Evolutionary conservation across 2,797 vertebrate species (phyloP).

Genomic region (Okamejei kenojei): DNA sequence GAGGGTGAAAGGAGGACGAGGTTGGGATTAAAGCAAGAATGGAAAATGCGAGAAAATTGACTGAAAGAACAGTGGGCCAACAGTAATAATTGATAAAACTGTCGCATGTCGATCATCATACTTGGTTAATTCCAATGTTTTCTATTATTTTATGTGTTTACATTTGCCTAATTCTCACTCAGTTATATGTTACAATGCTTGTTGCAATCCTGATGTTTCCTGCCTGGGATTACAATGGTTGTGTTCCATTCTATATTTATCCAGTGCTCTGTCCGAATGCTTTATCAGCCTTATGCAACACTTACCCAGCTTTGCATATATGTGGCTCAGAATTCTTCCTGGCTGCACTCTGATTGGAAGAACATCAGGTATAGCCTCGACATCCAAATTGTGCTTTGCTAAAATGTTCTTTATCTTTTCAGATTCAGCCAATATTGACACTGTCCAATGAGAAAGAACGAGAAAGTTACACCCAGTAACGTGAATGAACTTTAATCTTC

Average conservation of each 20-base stretch:
- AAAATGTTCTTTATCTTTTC: constrained; percentile 74
- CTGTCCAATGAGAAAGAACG: constrained; percentile 54
- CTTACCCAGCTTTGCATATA: constrained; percentile 88
- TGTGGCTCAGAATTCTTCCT: constrained; percentile 88
- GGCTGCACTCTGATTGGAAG: constrained; percentile 81
- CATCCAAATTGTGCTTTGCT: constrained; percentile 64
- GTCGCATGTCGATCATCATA: not conserved
- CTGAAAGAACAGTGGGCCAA: not conserved
- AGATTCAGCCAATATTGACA: constrained; percentile 84
- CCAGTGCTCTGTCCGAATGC: not conserved
- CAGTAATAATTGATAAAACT: not conserved
- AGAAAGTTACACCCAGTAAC: not conserved
- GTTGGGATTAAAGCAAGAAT: not conserved
- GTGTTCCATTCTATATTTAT: too few species aligned
- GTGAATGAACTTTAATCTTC: not conserved
- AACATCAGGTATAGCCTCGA: constrained; percentile 77
- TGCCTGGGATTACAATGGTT: not conserved
- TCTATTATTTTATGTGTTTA: not conserved
- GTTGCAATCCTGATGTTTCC: not conserved
- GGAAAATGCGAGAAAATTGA: not conserved
- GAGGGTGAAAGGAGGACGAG: not conserved
- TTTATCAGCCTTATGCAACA: constrained; percentile 16
- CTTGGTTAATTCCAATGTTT: not conserved
- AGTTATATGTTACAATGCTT: not conserved
- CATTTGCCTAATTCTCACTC: not conserved